phyloP scores from a whole-genome alignment of 2,797 vertebrate genomes.

The Pangasius krempfi region DNA sequence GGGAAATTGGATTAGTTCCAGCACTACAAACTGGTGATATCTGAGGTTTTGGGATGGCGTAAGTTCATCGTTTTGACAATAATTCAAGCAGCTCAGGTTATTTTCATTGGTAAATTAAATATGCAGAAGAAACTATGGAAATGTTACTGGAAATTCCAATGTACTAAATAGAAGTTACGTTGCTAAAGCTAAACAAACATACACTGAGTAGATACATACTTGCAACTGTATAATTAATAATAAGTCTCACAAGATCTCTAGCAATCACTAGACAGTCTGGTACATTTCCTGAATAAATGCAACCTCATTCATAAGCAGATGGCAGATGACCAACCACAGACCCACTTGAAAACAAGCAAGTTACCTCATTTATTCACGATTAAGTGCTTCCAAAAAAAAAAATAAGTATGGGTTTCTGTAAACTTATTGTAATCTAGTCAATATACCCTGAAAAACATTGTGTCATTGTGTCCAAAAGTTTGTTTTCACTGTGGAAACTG shows the following conservation, averaged over 20 bases:
- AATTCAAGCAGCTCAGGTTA: not conserved
- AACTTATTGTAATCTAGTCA: not conserved
- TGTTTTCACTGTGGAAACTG: not conserved
- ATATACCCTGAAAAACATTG: not conserved
- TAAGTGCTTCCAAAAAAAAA: not conserved
- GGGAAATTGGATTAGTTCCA: not conserved
- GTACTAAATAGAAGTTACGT: not conserved
- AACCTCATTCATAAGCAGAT: not conserved
- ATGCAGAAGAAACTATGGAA: not conserved
- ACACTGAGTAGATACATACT: not conserved
- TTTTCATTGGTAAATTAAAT: not conserved
- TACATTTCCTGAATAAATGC: slow-evolving; percentile 2
- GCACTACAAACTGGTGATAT: not conserved
- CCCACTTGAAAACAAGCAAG: slow-evolving; percentile 5
- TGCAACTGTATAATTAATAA: not conserved
- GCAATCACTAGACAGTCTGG: not conserved
- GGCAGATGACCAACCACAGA: slow-evolving; percentile 20
- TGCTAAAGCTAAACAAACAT: not conserved
- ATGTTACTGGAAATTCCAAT: not conserved
- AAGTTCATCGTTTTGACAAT: not conserved
- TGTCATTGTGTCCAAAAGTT: not conserved
- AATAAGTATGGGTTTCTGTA: not conserved
- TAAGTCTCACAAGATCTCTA: not conserved
- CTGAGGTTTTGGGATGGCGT: not conserved
- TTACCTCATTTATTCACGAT: not conserved